Percentiles rank a stretch among this genome's conserved stretches.
phyloP scores from a whole-genome alignment of 2,113 vertebrate genomes.

The Equus quagga region DNA sequence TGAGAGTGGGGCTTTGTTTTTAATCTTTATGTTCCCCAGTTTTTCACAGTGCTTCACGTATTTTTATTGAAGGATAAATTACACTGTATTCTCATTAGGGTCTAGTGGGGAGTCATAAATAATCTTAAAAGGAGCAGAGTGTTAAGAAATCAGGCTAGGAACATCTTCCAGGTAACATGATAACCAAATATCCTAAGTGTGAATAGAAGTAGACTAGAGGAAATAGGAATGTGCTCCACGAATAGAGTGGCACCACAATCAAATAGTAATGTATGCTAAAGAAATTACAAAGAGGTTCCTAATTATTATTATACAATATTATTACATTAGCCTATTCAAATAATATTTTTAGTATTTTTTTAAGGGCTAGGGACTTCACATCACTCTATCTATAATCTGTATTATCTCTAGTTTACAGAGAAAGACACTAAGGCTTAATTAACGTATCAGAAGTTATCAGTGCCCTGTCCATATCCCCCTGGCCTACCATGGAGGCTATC shows the following conservation, averaged over 20 bases:
- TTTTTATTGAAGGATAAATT: constrained; percentile 12
- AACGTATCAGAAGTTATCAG: background rate
- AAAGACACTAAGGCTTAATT: background rate
- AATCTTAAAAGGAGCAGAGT: background rate
- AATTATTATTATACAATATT: background rate
- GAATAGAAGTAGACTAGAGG: background rate
- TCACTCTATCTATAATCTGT: background rate
- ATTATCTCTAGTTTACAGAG: background rate
- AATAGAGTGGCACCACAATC: background rate
- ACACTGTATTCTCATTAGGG: background rate
- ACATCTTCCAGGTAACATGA: background rate
- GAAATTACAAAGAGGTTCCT: background rate
- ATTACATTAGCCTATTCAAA: background rate
- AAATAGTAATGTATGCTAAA: background rate
- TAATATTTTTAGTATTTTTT: background rate
- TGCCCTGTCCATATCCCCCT: background rate
- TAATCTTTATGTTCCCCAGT: background rate
- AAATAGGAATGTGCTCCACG: background rate
- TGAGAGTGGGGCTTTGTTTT: background rate
- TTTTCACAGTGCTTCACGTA: constrained; percentile 6
- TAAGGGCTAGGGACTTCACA: background rate
- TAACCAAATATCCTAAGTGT: background rate
- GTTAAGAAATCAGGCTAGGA: background rate
- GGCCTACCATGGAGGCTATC: background rate
- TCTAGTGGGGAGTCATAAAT: background rate